Evolutionary conservation across 1,140 invertebrate genomes (phyloP).

Genomic region (Rhopalosiphum maidis): DNA sequence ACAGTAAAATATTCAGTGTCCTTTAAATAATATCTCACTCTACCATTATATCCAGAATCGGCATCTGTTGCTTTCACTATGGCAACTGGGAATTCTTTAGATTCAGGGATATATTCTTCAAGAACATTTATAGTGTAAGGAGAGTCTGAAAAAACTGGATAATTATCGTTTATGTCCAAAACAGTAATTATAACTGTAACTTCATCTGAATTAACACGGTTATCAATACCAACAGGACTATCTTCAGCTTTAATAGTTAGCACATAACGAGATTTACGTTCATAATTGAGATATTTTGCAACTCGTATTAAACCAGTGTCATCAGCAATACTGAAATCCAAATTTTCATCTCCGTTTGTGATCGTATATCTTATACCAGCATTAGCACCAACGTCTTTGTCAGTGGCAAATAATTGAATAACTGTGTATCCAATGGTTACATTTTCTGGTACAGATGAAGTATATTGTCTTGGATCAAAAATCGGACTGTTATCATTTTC

Average conservation of each 20-base stretch:
- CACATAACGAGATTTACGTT: constrained; percentile 82
- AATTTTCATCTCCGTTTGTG: constrained; percentile 85
- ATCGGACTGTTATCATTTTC: constrained; percentile 94
- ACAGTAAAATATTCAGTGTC: constrained; percentile 87
- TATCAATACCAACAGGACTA: constrained; percentile 73
- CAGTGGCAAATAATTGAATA: constrained; percentile 88
- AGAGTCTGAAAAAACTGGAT: constrained; percentile 88
- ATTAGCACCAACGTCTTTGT: constrained; percentile 88
- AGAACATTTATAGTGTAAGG: constrained; percentile 91
- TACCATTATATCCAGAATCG: constrained; percentile 87
- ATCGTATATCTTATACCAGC: constrained; percentile 88
- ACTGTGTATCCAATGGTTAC: constrained; percentile 91
- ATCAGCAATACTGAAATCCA: constrained; percentile 88
- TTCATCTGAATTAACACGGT: constrained; percentile 71
- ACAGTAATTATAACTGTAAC: constrained; percentile 73
- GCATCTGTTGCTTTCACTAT: constrained; percentile 86
- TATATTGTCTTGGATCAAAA: constrained; percentile 88
- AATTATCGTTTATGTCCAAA: constrained; percentile 93
- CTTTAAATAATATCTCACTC: constrained; percentile 90
- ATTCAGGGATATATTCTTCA: constrained; percentile 72
- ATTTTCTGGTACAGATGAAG: constrained; percentile 87
- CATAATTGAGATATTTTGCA: constrained; percentile 90
- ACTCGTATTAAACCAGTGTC: constrained; percentile 88
- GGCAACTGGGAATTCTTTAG: constrained; percentile 78
- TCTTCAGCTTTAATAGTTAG: constrained; percentile 88